A percentile compares a stretch with the other conserved stretches of the same genome.
Conservation (phyloP, 2,113 vertebrate genomes). For the Casuarius casuarius region DNA sequence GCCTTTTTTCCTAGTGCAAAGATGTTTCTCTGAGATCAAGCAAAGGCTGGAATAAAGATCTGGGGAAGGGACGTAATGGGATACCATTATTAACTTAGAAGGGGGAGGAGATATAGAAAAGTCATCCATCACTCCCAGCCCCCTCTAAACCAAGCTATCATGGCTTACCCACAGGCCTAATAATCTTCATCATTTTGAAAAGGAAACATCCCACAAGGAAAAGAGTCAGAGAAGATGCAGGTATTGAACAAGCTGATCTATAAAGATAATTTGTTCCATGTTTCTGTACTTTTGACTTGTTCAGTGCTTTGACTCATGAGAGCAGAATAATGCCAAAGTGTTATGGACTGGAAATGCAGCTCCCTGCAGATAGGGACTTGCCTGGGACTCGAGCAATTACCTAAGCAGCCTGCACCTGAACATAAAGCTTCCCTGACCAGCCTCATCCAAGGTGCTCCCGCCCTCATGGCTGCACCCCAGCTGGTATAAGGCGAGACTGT, state of each 20-base stretch:
- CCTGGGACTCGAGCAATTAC: slow-evolving; percentile 70
- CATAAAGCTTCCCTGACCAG: slow-evolving; percentile 64
- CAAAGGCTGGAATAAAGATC: slow-evolving; percentile 18
- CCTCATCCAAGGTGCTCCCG: neutral
- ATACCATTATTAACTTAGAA: slow-evolving; percentile 10
- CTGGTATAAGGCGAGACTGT: slow-evolving; percentile 35
- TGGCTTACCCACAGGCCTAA: slow-evolving; percentile 29
- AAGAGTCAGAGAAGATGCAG: neutral
- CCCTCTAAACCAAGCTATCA: slow-evolving; percentile 27
- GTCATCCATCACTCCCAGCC: slow-evolving; percentile 6
- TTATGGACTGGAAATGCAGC: slow-evolving; percentile 66
- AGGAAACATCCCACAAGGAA: slow-evolving; percentile 3
- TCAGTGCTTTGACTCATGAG: slow-evolving; percentile 70
- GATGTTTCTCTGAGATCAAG: neutral
- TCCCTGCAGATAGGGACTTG: slow-evolving; percentile 73
- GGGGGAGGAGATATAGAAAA: neutral
- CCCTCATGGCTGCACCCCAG: slow-evolving; percentile 47
- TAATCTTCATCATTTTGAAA: slow-evolving; percentile 60
- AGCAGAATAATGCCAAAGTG: slow-evolving; percentile 71
- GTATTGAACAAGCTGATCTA: slow-evolving; percentile 61
- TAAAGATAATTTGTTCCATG: slow-evolving; percentile 72
- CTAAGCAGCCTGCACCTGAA: slow-evolving; percentile 77
- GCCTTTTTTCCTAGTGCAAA: neutral
- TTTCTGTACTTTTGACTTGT: slow-evolving; percentile 67
- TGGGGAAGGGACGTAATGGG: neutral